Evolutionary conservation across 2,888 invertebrate genomes (phyloP).

Genomic region (Sialis fuliginosa): DNA sequence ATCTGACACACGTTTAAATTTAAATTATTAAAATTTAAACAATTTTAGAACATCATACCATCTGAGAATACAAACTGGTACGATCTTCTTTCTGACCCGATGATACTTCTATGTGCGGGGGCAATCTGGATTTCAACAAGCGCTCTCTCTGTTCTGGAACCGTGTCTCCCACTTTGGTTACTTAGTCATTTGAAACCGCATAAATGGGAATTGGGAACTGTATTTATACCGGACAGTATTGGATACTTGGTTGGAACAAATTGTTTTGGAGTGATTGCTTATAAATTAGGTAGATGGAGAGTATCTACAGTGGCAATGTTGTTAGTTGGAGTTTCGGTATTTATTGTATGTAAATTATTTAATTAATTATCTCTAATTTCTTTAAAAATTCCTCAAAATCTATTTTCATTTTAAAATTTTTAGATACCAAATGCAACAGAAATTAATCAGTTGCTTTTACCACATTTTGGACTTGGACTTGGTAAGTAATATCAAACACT

Average conservation of each 20-base stretch:
- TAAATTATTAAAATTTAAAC: not conserved
- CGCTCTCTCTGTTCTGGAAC: slow-evolving; percentile 67
- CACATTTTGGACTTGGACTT: slow-evolving; percentile 65
- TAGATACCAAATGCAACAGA: slow-evolving; percentile 45
- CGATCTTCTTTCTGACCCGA: slow-evolving; percentile 38
- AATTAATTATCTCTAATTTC: not conserved
- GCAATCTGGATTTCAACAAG: slow-evolving; percentile 64
- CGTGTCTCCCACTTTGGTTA: slow-evolving; percentile 69
- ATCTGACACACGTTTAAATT: not conserved
- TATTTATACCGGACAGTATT: slow-evolving; percentile 71
- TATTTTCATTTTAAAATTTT: slow-evolving; percentile 2
- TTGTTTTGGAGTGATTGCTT: slow-evolving; percentile 50
- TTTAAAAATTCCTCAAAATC: not conserved
- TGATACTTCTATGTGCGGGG: slow-evolving; percentile 41
- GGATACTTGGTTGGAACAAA: slow-evolving; percentile 72
- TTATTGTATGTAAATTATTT: slow-evolving; percentile 30
- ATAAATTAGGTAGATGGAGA: slow-evolving; percentile 43
- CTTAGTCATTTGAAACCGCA: slow-evolving; percentile 44
- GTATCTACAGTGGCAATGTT: slow-evolving; percentile 43
- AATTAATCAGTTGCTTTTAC: slow-evolving; percentile 38
- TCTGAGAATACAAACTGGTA: slow-evolving; percentile 26
- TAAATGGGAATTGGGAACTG: slow-evolving; percentile 61
- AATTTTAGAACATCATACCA: not conserved
- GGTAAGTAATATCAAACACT: slow-evolving; percentile 9
- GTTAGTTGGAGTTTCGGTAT: slow-evolving; percentile 41